Percentiles rank a stretch among this genome's conserved stretches.
phyloP scores from a whole-genome alignment of 2,888 invertebrate genomes.

The Eretmocerus hayati region DNA sequence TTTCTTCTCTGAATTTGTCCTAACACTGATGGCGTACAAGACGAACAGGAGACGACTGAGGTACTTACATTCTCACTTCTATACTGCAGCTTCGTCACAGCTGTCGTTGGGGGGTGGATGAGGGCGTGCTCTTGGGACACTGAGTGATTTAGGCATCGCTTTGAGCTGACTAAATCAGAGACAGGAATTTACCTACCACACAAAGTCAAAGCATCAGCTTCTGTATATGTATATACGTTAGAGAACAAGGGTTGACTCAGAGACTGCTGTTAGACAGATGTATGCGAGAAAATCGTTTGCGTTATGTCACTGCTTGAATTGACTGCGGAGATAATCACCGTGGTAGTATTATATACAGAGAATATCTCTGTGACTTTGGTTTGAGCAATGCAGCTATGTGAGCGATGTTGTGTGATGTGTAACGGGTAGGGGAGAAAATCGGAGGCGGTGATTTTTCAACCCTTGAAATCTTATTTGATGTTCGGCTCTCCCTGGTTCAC shows the following conservation, averaged over 20 bases:
- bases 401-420: no score
- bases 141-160: conserved; percentile 16
- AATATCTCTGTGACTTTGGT: no score
- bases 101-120: background rate
- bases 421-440: background rate
- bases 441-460: background rate
- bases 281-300: conserved; percentile 8
- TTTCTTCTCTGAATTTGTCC: no score
- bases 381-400: no score
- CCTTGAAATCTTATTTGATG: conserved; percentile 13
- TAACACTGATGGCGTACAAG: no score
- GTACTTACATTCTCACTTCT: no score
- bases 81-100: background rate
- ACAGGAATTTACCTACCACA: conserved; percentile 6
- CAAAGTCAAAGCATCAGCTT: no score
- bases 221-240: no score
- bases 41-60: no score
- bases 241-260: no score
- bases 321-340: conserved; percentile 15
- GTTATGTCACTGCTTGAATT: background rate
- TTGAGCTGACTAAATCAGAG: background rate
- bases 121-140: conserved; percentile 13
- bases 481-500: background rate
- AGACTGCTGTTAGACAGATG: no score
- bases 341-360: no score